A percentile compares a stretch with the other conserved stretches of the same genome.
phyloP scores from a whole-genome alignment of 2,888 invertebrate genomes.

The Clivina fossor region DNA sequence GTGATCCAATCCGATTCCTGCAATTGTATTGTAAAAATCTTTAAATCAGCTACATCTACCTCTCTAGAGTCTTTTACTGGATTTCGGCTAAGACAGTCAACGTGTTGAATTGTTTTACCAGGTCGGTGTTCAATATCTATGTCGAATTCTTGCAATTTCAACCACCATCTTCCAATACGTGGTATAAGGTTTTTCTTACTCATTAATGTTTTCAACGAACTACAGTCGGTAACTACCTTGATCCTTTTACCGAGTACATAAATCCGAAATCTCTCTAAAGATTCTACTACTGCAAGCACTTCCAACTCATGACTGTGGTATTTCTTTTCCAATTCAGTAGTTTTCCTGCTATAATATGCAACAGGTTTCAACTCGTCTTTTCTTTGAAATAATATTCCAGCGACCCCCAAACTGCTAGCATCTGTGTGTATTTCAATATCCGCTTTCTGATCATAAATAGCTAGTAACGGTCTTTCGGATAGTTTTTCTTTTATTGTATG shows the following conservation, averaged over 20 bases:
- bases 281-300: conserved; percentile 12
- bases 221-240: conserved; percentile 13
- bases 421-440: conserved; percentile 37
- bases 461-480: conserved; percentile 32
- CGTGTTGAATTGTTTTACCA: conserved; percentile 43
- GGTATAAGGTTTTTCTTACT: conserved; percentile 33
- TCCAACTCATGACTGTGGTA: conserved; percentile 37
- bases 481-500: too few species aligned
- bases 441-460: conserved; percentile 24
- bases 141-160: conserved; percentile 42
- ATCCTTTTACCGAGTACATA: conserved; percentile 23
- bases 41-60: conserved; percentile 14
- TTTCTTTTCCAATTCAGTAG: conserved; percentile 39
- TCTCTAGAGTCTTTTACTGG: background rate
- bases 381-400: conserved; percentile 43
- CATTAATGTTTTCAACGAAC: conserved; percentile 9
- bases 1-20: conserved; percentile 4
- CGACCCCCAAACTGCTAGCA: conserved; percentile 41
- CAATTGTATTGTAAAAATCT: conserved; percentile 6
- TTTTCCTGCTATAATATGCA: conserved; percentile 43
- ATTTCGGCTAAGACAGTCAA: conserved; percentile 40
- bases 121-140: conserved; percentile 42
- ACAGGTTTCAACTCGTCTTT: conserved; percentile 40
- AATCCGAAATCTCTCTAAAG: conserved; percentile 1
- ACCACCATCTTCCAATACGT: conserved; percentile 43